These are phyloP conservation scores for Seira ritae DNA, from an alignment of 2,888 invertebrate species.

Conservation along the genomic window DNA sequence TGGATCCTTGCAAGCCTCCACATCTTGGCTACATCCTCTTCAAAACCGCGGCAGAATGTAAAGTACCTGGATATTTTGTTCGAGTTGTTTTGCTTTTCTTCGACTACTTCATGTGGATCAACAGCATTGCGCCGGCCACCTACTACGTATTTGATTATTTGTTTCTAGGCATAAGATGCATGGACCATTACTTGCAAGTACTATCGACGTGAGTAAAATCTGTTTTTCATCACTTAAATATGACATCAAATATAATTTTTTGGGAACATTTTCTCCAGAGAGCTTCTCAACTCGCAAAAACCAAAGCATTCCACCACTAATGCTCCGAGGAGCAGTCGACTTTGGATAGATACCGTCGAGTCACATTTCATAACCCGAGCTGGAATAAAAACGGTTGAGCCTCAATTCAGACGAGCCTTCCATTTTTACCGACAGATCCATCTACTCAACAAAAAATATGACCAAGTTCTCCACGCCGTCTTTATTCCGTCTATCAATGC, in stretches of 20 bases:
- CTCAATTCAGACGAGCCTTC: background rate
- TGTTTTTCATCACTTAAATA: background rate
- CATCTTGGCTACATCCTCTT: constrained; percentile 59
- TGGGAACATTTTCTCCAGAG: background rate
- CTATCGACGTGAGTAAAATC: constrained; percentile 5
- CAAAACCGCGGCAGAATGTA: background rate
- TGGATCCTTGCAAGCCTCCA: constrained; percentile 63
- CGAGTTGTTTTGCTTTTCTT: constrained; percentile 32
- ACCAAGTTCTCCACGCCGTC: constrained; percentile 32
- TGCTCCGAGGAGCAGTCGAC: background rate
- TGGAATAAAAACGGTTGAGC: too few species aligned
- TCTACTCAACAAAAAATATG: constrained; percentile 45
- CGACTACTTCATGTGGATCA: constrained; percentile 56
- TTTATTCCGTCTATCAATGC: constrained; percentile 45
- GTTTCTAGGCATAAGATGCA: constrained; percentile 49
- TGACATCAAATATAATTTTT: background rate
- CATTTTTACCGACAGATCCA: constrained; percentile 37
- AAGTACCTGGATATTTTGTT: background rate
- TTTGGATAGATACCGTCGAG: background rate
- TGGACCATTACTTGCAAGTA: constrained; percentile 47
- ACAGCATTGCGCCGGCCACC: constrained; percentile 53
- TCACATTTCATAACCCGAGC: too few species aligned
- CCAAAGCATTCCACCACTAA: background rate
- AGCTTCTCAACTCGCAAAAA: background rate
- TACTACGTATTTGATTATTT: constrained; percentile 49